A percentile compares a stretch with the other conserved stretches of the same genome.
These are phyloP conservation scores for Cantharis lateralis DNA, from an alignment of 2,888 invertebrate species.

Conservation along the genomic window DNA sequence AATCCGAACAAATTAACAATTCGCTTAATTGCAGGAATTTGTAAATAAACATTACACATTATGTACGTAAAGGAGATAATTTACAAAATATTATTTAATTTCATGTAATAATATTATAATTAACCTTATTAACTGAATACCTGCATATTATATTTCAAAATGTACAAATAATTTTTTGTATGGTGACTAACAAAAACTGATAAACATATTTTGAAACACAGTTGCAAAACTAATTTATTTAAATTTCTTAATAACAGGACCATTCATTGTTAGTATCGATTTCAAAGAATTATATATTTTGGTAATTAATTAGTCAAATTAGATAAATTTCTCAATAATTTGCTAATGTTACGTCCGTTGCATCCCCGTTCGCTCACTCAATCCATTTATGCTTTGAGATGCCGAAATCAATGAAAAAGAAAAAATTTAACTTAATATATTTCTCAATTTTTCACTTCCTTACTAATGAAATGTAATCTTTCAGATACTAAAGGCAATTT, in stretches of 20 bases:
- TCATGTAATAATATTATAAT: no score
- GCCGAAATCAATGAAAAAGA: not conserved
- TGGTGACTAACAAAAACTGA: not conserved
- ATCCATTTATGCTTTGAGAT: not conserved
- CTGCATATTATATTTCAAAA: not conserved
- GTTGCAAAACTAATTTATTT: not conserved
- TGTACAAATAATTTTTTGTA: not conserved
- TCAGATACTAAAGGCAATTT: not conserved
- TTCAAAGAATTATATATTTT: not conserved
- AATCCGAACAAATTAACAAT: not conserved
- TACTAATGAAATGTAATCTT: not conserved
- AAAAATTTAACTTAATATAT: not conserved
- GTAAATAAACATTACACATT: not conserved
- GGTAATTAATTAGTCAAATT: not conserved
- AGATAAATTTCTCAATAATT: not conserved
- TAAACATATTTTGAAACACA: not conserved
- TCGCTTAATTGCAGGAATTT: not conserved
- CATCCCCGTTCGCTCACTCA: not conserved
- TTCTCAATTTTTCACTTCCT: not conserved
- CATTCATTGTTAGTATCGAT: not conserved
- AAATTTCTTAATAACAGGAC: not conserved
- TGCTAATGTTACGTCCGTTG: not conserved
- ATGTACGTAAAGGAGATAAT: no score
- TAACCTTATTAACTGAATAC: not conserved
- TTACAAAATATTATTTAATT: no score